A percentile compares a stretch with the other conserved stretches of the same genome.
These are phyloP conservation scores for Euborellia annulipes DNA, from an alignment of 1,140 invertebrate genomes.

Conservation along the genomic window DNA sequence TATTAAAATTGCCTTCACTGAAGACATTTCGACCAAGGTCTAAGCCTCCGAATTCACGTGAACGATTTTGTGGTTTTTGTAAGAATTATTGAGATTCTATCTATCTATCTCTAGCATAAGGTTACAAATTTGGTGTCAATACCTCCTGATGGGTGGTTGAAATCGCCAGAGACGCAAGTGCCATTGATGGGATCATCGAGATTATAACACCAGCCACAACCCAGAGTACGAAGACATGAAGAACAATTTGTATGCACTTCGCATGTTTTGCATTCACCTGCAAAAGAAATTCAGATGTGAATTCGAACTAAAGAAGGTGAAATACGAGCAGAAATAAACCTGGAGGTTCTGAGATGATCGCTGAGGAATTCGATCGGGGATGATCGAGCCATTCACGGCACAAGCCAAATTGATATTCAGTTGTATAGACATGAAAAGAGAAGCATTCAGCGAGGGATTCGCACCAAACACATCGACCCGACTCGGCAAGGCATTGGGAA, in stretches of 20 bases:
- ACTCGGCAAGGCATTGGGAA: conserved; percentile 63
- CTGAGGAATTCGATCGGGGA: conserved; percentile 19
- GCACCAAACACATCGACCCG: conserved; percentile 87
- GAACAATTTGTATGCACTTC: conserved; percentile 58
- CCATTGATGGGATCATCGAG: conserved; percentile 74
- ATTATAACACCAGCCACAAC: conserved; percentile 90
- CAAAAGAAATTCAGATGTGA: not conserved
- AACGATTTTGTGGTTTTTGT: too few relatives aligned
- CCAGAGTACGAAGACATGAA: conserved; percentile 59
- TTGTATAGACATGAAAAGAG: conserved; percentile 86
- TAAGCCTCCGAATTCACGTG: too few relatives aligned
- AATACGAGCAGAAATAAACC: too few relatives aligned
- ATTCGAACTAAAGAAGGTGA: conserved; percentile 18
- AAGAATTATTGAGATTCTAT: too few relatives aligned
- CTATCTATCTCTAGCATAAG: too few relatives aligned
- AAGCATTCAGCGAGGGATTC: conserved; percentile 71
- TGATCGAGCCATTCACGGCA: conserved; percentile 88
- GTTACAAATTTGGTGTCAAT: too few relatives aligned
- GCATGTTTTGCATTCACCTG: conserved; percentile 59
- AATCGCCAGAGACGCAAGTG: conserved; percentile 59
- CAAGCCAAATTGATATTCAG: conserved; percentile 80
- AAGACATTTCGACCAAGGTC: too few relatives aligned
- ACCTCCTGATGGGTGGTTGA: conserved; percentile 47
- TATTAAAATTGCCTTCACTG: too few relatives aligned
- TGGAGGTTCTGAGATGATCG: too few relatives aligned